Evolutionary conservation across 2,888 invertebrate species (phyloP).

Genomic region (Heliconius aoede): DNA sequence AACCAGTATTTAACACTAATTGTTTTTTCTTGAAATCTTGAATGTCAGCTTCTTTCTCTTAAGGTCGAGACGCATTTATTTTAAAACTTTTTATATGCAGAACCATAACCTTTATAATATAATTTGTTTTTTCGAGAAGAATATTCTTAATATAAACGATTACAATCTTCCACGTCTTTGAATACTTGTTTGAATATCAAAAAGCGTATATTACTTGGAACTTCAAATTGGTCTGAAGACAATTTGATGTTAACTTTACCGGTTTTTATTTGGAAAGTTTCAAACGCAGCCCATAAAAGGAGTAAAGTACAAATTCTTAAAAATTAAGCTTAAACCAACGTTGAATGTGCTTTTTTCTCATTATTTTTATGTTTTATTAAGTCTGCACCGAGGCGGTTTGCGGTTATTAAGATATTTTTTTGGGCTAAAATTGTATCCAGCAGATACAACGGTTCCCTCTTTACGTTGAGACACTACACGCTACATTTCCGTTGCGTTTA

Average conservation of each 20-base stretch:
- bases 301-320: conserved; percentile 36
- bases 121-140: neutral
- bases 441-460: too few species aligned
- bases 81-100: neutral
- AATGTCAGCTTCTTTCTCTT: too few species aligned
- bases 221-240: conserved; percentile 43
- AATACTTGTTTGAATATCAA: neutral
- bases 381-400: too few species aligned
- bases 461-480: too few species aligned
- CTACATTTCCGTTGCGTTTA: too few species aligned
- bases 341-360: neutral
- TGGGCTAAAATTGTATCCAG: too few species aligned
- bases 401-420: too few species aligned
- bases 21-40: too few species aligned
- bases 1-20: too few species aligned
- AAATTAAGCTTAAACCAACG: conserved; percentile 23
- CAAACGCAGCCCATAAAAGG: conserved; percentile 32
- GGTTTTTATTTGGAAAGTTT: conserved; percentile 43
- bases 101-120: too few species aligned
- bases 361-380: conserved; percentile 16
- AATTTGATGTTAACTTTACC: conserved; percentile 42
- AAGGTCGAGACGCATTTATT: neutral
- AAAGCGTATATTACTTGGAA: conserved; percentile 28
- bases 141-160: conserved; percentile 4
- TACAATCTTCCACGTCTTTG: neutral